Percentiles rank a stretch among this genome's conserved stretches.
Conservation (phyloP, 2,888 invertebrate genomes). For the Pristionchus exspectatus region DNA sequence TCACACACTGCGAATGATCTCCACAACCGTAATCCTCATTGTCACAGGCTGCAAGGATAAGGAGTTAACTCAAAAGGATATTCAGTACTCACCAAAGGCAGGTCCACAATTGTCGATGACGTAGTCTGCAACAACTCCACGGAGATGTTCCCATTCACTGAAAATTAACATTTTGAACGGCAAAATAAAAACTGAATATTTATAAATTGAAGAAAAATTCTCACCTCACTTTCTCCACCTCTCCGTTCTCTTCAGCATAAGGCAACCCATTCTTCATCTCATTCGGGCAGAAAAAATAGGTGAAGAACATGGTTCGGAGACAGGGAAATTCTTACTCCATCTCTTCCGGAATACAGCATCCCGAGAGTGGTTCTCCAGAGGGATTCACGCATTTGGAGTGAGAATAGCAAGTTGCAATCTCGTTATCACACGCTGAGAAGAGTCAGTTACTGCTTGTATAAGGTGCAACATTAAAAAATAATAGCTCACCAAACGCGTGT, state of each 20-base stretch:
- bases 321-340: background rate
- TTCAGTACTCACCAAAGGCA: background rate
- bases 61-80: background rate
- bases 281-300: background rate
- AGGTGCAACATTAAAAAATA: background rate
- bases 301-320: background rate
- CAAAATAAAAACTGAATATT: background rate
- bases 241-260: background rate
- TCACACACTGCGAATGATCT: background rate
- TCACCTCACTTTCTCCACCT: background rate
- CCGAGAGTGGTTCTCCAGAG: background rate
- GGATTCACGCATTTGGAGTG: conserved; percentile 10
- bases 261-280: background rate
- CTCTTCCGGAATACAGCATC: background rate
- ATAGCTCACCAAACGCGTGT: background rate
- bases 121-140: conserved; percentile 13
- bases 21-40: background rate
- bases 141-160: conserved; percentile 18
- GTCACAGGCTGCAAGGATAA: background rate
- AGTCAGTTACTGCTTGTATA: background rate
- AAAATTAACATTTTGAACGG: background rate
- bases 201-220: background rate
- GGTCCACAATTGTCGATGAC: conserved; percentile 10
- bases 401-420: background rate
- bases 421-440: conserved; percentile 8